A percentile compares a stretch with the other conserved stretches of the same genome.
These are phyloP conservation scores for Philypnodon macrostomus DNA, from an alignment of 2,797 vertebrate genomes.

Conservation along the genomic window DNA sequence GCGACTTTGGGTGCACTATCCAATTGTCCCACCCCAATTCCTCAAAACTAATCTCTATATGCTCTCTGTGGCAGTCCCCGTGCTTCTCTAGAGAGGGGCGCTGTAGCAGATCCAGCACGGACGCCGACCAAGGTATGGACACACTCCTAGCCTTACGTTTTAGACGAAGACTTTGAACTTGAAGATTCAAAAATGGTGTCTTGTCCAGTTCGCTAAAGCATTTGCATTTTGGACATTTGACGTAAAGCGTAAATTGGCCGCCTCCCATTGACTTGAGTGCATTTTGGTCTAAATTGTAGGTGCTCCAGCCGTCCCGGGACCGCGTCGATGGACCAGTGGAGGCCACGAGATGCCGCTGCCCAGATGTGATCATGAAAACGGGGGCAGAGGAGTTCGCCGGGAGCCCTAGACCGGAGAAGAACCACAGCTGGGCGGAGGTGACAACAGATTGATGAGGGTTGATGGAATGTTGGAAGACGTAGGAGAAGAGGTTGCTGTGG, in stretches of 20 bases:
- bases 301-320: conserved; percentile 76
- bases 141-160: conserved; percentile 68
- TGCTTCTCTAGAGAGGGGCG: conserved; percentile 74
- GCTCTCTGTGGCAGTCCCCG: conserved; percentile 78
- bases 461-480: conserved; percentile 83
- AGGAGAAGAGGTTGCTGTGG: conserved; percentile 72
- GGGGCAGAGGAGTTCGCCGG: conserved; percentile 36
- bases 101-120: conserved; percentile 79
- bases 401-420: conserved; percentile 72
- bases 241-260: conserved; percentile 78
- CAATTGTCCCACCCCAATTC: conserved; percentile 93
- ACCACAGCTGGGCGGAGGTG: conserved; percentile 88
- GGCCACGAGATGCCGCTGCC: conserved; percentile 56
- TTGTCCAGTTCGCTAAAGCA: conserved; percentile 73
- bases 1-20: conserved; percentile 87
- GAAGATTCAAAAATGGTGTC: conserved; percentile 84
- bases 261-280: conserved; percentile 63
- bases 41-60: conserved; percentile 87
- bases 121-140: conserved; percentile 81
- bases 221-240: conserved; percentile 79
- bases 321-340: conserved; percentile 40
- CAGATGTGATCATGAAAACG: conserved; percentile 58
- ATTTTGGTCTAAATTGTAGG: conserved; percentile 68
- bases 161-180: conserved; percentile 37
- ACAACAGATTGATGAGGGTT: conserved; percentile 67